Conservation (phyloP, 2,888 invertebrate species). For the Agrypnus murinus region DNA sequence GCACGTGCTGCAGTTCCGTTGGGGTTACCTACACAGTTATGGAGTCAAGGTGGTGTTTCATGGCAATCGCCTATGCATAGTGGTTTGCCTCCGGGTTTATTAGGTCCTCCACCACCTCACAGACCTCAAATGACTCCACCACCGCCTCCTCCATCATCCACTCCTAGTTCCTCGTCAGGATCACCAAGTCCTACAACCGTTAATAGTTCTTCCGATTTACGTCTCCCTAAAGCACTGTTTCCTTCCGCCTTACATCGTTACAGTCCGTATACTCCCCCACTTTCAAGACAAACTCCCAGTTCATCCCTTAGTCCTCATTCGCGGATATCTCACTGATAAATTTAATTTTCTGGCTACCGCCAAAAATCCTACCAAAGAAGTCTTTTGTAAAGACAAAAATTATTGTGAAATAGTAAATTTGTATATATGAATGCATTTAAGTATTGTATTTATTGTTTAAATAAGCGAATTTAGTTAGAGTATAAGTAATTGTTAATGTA, state of each 20-base stretch:
- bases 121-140: conserved; percentile 71
- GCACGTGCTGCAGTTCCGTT: conserved; percentile 67
- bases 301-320: conserved; percentile 59
- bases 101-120: conserved; percentile 68
- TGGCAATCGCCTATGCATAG: conserved; percentile 68
- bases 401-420: conserved; percentile 52
- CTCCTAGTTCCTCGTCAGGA: conserved; percentile 77
- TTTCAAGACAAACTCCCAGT: conserved; percentile 56
- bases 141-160: conserved; percentile 69
- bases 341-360: conserved; percentile 43
- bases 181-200: conserved; percentile 74
- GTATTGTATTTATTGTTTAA: conserved; percentile 54
- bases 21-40: conserved; percentile 70
- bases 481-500: conserved; percentile 43
- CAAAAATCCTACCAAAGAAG: conserved; percentile 52
- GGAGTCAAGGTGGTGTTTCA: conserved; percentile 66
- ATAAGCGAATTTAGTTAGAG: conserved; percentile 36
- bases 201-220: conserved; percentile 66
- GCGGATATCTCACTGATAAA: conserved; percentile 59
- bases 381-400: conserved; percentile 48
- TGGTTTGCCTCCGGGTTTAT: conserved; percentile 68
- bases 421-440: conserved; percentile 51
- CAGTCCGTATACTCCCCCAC: conserved; percentile 69
- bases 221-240: conserved; percentile 71
- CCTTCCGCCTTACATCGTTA: conserved; percentile 70